phyloP scores from a whole-genome alignment of 2,797 vertebrate species.

The Phaenicophaeus curvirostris region DNA sequence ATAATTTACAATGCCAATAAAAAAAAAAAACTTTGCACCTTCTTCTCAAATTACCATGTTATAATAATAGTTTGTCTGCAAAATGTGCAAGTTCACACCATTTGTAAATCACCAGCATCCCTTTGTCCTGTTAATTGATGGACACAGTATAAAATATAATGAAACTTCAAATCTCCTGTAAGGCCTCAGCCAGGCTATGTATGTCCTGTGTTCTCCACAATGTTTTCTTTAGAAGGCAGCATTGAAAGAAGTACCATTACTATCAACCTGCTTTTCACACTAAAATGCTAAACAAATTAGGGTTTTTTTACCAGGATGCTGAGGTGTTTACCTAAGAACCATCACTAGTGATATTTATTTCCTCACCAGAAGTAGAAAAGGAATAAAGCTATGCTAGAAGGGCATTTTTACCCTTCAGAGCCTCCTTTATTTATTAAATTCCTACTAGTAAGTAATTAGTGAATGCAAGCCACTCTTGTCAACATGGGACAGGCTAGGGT shows the following conservation, averaged over 20 bases:
- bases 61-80: too few species aligned
- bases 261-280: neutral
- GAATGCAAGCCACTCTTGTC: neutral
- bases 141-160: neutral
- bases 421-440: neutral
- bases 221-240: neutral
- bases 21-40: neutral
- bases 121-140: slow-evolving; percentile 15
- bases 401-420: neutral
- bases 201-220: neutral
- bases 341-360: neutral
- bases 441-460: neutral
- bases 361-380: neutral
- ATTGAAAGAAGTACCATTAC: neutral
- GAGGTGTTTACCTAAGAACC: neutral
- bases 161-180: neutral
- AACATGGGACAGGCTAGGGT: neutral
- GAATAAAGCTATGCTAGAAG: neutral
- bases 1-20: neutral
- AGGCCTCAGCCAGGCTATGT: neutral
- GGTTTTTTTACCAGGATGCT: neutral
- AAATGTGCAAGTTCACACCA: neutral
- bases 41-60: neutral
- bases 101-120: neutral
- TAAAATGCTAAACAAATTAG: slow-evolving; percentile 9